Percentiles rank a stretch among this genome's conserved stretches.
Evolutionary conservation across 2,888 invertebrate species (phyloP).

Genomic region (Miltochrista miniata): DNA sequence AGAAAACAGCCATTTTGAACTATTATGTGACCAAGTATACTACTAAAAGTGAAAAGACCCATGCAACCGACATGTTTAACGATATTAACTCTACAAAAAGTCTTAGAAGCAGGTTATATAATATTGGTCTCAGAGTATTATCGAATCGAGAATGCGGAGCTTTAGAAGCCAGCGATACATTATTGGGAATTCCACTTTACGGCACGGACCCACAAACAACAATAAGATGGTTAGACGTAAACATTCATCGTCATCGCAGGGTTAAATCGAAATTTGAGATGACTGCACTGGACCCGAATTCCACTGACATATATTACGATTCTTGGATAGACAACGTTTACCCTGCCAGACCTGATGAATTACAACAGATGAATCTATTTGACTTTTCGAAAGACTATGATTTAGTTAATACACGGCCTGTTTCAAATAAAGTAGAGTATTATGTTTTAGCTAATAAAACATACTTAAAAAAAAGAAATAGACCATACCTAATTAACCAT

Average conservation of each 20-base stretch:
- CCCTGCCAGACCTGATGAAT: no score
- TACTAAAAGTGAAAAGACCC: not conserved
- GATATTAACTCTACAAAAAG: not conserved
- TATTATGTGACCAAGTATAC: constrained; percentile 22
- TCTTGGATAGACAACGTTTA: constrained; percentile 7
- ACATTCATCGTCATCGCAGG: not conserved
- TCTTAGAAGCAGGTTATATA: not conserved
- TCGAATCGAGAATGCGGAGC: not conserved
- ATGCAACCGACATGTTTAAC: not conserved
- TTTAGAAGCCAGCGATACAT: not conserved
- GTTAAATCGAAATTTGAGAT: not conserved
- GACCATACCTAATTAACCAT: not conserved
- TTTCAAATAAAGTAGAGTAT: no score
- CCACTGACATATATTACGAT: not conserved
- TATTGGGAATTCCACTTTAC: not conserved
- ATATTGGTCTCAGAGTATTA: not conserved
- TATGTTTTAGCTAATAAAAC: no score
- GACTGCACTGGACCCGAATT: not conserved
- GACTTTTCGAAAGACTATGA: no score
- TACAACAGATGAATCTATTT: no score
- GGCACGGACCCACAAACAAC: not conserved
- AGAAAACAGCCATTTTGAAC: constrained; percentile 31
- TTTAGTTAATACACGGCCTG: no score
- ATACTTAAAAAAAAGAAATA: no score
- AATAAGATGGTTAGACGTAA: not conserved